Evolutionary conservation across 2,113 vertebrate genomes (phyloP).

Genomic region (Trochalopteron elliotii): DNA sequence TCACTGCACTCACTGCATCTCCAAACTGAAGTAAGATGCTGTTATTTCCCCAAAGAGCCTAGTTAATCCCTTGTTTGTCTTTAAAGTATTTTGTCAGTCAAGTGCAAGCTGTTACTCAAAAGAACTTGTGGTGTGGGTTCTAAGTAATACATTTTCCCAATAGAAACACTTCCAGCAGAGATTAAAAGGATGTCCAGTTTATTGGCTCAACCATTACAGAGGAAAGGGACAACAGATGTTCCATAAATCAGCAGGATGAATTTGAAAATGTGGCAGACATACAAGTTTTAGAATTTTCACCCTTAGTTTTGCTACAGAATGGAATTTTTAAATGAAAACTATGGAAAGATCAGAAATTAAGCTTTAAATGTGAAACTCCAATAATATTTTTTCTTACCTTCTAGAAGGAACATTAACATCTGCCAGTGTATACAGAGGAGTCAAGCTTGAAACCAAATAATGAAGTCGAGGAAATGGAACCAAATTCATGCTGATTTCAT

Average conservation of each 20-base stretch:
- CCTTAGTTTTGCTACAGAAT: background rate
- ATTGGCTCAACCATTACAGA: background rate
- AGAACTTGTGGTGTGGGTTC: background rate
- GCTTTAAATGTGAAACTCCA: background rate
- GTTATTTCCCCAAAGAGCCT: background rate
- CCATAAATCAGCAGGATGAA: background rate
- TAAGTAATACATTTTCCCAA: background rate
- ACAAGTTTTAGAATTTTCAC: background rate
- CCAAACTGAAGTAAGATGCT: background rate
- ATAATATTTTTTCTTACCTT: slow-evolving; percentile 74
- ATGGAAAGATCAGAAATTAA: background rate
- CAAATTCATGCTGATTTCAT: slow-evolving; percentile 96
- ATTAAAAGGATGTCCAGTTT: background rate
- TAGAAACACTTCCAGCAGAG: background rate
- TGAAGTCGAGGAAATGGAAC: slow-evolving; percentile 95
- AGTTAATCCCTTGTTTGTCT: background rate
- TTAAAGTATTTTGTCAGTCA: background rate
- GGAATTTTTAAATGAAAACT: background rate
- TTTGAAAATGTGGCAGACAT: background rate
- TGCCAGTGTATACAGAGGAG: slow-evolving; percentile 89
- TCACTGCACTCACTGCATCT: background rate
- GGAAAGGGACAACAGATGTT: background rate
- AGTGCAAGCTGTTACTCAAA: background rate
- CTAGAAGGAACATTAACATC: slow-evolving; percentile 86
- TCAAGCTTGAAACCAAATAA: slow-evolving; percentile 93